Base-by-base conservation (phyloP, 2,797 vertebrate genomes). In the Sciaenops ocellatus region DNA sequence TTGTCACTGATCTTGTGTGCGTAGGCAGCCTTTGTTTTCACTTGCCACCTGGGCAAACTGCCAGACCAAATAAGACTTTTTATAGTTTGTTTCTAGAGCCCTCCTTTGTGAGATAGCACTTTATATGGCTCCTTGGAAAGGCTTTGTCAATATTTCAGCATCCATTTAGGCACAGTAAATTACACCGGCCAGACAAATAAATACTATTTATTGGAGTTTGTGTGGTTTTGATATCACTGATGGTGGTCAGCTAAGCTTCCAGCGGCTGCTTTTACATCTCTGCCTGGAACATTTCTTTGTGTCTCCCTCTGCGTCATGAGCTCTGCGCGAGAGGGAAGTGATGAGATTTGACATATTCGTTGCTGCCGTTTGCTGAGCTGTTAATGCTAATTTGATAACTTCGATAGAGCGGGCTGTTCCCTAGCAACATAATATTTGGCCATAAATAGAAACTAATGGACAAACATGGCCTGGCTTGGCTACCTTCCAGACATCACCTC, bases 371-470 rank as follows among this genome's bases (percentile, higher is more conserved):
- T 7, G 6, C 73, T 24, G 46, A 79, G 61, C 68, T 67, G 46
- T 78, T 87, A 66, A 85, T 67, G 80, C 74, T 90, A 82, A 93
- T 90, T 90, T 91, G 91, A 95, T 94, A 90, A 88, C 87, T 92
- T 78, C 15, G 71, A 93, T 90, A 79, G 90, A 83, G 81, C 78
- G 12, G 69, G 55, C 74, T 69, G 93, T 94, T 92, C 34, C 95
- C 86, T 88, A 83, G 95, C 94, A 95, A 95, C 94, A 83, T 82
- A 91, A 94, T 92, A 93, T 94, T 94, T 90, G 87, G 80, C 71
- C 84, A 88, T 92, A 94, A 93, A 94, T 91, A 95, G 90, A 93
- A 91, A 88, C 85, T 87, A 85, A 89, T 90, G 85, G 80, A 89
- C 89, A 92, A 91, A 90, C 87, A 88, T 83, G 5, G 51, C 71